A percentile compares a stretch with the other conserved stretches of the same genome.
phyloP scores from a whole-genome alignment of 2,888 invertebrate species.

The Torymus texanus region DNA sequence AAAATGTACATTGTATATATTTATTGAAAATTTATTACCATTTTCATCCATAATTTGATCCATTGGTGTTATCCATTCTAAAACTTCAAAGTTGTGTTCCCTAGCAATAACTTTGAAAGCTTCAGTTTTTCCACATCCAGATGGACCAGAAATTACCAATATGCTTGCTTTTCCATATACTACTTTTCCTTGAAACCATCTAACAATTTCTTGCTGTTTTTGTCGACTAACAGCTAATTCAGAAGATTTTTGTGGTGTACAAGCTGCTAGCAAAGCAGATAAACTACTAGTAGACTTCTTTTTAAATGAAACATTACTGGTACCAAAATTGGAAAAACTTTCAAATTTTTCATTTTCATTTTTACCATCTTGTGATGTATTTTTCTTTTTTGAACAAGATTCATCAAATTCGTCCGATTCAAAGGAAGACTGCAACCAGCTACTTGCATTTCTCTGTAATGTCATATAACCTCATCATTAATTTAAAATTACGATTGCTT shows the following conservation, averaged over 20 bases:
- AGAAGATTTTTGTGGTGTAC: constrained; percentile 64
- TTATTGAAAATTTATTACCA: constrained; percentile 61
- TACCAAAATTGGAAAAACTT: neutral
- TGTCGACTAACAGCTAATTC: constrained; percentile 70
- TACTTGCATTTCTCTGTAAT: constrained; percentile 52
- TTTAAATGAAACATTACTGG: constrained; percentile 37
- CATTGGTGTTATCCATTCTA: constrained; percentile 90
- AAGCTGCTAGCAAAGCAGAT: constrained; percentile 64
- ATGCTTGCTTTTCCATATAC: constrained; percentile 62
- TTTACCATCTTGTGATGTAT: neutral
- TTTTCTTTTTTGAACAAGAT: constrained; percentile 34
- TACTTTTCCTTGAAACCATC: constrained; percentile 65
- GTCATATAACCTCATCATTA: constrained; percentile 20
- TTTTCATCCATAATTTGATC: constrained; percentile 81
- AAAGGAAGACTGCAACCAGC: constrained; percentile 63
- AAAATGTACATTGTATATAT: constrained; percentile 6
- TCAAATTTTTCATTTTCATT: neutral
- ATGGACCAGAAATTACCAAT: constrained; percentile 86
- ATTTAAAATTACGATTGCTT: neutral
- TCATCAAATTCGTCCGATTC: constrained; percentile 55
- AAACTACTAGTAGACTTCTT: constrained; percentile 60
- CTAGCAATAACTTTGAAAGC: constrained; percentile 82
- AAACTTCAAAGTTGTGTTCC: constrained; percentile 79
- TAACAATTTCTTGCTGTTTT: constrained; percentile 69
- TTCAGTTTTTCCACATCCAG: constrained; percentile 90